Evolutionary conservation across 2,888 invertebrate species (phyloP).

Genomic region (Incurvaria masculella): DNA sequence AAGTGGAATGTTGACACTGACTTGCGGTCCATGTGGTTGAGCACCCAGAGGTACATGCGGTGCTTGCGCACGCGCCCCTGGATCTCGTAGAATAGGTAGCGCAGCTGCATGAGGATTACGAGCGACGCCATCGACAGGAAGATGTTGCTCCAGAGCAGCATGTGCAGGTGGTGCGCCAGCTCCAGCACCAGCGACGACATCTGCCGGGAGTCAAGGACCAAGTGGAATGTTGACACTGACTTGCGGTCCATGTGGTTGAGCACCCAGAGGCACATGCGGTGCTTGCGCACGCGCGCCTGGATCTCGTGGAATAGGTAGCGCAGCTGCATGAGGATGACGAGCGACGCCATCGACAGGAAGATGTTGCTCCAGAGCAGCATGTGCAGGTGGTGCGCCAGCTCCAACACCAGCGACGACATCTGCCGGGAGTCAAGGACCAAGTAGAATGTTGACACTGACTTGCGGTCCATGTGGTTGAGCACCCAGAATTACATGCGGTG

Average conservation of each 20-base stretch:
- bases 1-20: constrained; percentile 31
- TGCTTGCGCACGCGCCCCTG: constrained; percentile 76
- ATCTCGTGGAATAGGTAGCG: constrained; percentile 81
- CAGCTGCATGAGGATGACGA: constrained; percentile 88
- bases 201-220: constrained; percentile 23
- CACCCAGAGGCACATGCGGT: constrained; percentile 79
- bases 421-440: constrained; percentile 18
- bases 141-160: constrained; percentile 87
- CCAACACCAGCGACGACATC: constrained; percentile 66
- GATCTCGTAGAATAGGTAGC: constrained; percentile 80
- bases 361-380: constrained; percentile 90
- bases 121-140: constrained; percentile 88
- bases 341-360: constrained; percentile 84
- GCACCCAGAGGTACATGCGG: constrained; percentile 77
- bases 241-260: constrained; percentile 78
- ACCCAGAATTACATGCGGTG: constrained; percentile 83
- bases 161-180: constrained; percentile 81
- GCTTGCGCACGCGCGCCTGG: constrained; percentile 73
- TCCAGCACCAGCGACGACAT: constrained; percentile 69
- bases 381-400: constrained; percentile 81
- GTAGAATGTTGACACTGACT: constrained; percentile 46
- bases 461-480: constrained; percentile 75
- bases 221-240: constrained; percentile 39
- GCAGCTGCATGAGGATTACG: constrained; percentile 85
- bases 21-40: constrained; percentile 80